These are phyloP conservation scores for Pterophyllum scalare DNA, from an alignment of 2,113 vertebrate species.

Conservation along the genomic window DNA sequence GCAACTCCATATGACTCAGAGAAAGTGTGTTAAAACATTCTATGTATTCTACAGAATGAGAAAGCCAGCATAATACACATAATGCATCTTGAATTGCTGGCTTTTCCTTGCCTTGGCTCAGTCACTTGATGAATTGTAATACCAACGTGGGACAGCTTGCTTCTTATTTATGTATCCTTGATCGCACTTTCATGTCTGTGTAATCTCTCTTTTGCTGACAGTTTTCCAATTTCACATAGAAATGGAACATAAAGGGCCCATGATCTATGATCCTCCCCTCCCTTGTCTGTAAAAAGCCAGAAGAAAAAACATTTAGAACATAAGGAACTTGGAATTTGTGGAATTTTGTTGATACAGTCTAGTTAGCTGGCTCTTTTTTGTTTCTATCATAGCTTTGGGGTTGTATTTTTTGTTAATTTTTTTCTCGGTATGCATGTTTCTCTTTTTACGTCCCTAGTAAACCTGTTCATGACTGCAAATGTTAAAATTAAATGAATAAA, in stretches of 20 bases:
- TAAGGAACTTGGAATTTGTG: conserved; percentile 28
- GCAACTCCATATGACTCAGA: background rate
- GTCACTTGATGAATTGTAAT: conserved; percentile 18
- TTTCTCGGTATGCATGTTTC: background rate
- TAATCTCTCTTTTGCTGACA: conserved; percentile 31
- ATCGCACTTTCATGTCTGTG: conserved; percentile 17
- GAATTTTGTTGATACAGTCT: conserved; percentile 31
- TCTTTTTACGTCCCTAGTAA: background rate
- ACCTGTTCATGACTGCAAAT: background rate
- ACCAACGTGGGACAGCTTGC: background rate
- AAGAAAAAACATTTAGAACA: conserved; percentile 28
- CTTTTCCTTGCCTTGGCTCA: background rate
- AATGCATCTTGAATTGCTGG: background rate
- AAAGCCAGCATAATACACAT: background rate
- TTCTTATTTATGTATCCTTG: conserved; percentile 14
- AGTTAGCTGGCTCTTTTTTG: conserved; percentile 10
- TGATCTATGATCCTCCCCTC: conserved; percentile 17
- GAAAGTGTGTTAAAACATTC: background rate
- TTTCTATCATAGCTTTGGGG: conserved; percentile 23
- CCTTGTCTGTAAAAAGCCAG: conserved; percentile 13
- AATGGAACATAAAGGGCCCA: background rate
- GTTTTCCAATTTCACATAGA: conserved; percentile 25
- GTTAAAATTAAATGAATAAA: background rate
- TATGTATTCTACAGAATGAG: background rate
- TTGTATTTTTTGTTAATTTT: background rate